A percentile compares a stretch with the other conserved stretches of the same genome.
These are phyloP conservation scores for Acrossocheilus wenchowensis DNA, from an alignment of 2,797 vertebrate species.

Conservation along the genomic window DNA sequence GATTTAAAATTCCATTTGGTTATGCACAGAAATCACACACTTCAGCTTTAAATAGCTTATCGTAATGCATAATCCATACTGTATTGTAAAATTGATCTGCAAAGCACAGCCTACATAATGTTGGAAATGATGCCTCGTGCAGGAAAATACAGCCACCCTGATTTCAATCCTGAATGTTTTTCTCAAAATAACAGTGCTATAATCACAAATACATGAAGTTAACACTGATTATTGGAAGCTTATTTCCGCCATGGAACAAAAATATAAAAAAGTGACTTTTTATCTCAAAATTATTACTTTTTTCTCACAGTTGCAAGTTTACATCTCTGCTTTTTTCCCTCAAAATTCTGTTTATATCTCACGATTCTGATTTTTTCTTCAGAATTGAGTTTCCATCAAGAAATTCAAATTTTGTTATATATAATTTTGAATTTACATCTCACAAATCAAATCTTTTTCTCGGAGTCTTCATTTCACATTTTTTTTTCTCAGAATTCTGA, in stretches of 20 bases:
- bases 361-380: not conserved
- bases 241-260: not conserved
- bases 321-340: not conserved
- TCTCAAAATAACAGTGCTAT: constrained; percentile 3
- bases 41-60: not conserved
- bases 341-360: too few relatives aligned
- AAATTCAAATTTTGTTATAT: too few relatives aligned
- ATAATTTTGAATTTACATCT: too few relatives aligned
- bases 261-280: not conserved
- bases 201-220: not conserved
- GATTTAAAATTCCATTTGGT: not conserved
- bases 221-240: constrained; percentile 33
- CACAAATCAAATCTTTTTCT: too few relatives aligned
- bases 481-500: not conserved
- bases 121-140: not conserved
- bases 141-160: not conserved
- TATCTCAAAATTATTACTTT: too few relatives aligned
- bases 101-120: not conserved
- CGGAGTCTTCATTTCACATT: too few relatives aligned
- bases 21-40: not conserved
- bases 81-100: not conserved
- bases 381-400: not conserved
- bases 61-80: not conserved
- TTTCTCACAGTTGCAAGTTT: not conserved
- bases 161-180: not conserved